These are phyloP conservation scores for Amazona guildingii DNA, from an alignment of 2,113 vertebrate genomes.

Conservation along the genomic window DNA sequence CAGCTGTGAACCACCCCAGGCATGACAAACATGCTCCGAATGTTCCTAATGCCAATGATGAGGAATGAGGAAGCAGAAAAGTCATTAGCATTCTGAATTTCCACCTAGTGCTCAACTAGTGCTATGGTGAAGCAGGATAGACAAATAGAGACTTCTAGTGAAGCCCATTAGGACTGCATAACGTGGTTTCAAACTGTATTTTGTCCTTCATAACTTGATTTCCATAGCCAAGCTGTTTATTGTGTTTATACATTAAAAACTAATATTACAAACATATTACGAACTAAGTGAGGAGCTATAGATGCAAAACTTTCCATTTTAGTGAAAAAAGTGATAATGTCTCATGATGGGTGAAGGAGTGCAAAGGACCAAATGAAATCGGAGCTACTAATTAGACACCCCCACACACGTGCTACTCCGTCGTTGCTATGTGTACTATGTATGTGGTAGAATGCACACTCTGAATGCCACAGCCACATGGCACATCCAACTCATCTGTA, in stretches of 20 bases:
- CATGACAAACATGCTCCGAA: not conserved
- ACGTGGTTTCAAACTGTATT: not conserved
- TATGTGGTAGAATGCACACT: not conserved
- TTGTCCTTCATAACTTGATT: slow-evolving; percentile 32
- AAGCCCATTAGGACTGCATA: slow-evolving; percentile 8
- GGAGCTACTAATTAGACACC: slow-evolving; percentile 7
- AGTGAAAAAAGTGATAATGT: not conserved
- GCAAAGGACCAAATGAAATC: slow-evolving; percentile 46
- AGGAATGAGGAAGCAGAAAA: not conserved
- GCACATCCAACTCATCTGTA: slow-evolving; percentile 6
- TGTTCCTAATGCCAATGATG: not conserved
- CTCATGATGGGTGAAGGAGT: slow-evolving; percentile 50
- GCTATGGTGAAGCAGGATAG: not conserved
- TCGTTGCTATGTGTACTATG: not conserved
- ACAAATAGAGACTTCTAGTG: not conserved
- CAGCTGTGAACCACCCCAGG: not conserved
- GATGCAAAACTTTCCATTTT: not conserved
- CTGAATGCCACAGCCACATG: not conserved
- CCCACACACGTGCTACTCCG: not conserved
- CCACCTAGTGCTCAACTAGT: not conserved
- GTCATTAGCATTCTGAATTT: not conserved
- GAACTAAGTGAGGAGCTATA: slow-evolving; percentile 25
- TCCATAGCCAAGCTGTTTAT: slow-evolving; percentile 34
- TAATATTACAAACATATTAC: not conserved
- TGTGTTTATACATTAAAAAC: slow-evolving; percentile 33